Conservation (phyloP, 1,140 invertebrate species). For the Penaeus vannamei region DNA sequence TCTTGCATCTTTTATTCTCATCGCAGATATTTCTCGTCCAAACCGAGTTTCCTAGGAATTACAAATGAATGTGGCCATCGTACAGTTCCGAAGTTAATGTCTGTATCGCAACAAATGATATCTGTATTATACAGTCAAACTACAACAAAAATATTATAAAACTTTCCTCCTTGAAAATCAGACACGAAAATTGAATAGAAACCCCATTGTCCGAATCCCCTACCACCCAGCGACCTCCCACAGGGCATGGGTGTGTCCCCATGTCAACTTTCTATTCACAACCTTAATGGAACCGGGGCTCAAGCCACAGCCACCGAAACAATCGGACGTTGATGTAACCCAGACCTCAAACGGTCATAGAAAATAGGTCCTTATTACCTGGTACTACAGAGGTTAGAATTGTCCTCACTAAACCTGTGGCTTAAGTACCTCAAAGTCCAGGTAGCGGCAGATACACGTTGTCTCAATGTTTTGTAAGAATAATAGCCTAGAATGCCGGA, state of each 20-base stretch:
- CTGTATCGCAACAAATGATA: no score
- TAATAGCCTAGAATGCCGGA: constrained; percentile 62
- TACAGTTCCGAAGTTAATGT: no score
- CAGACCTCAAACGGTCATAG: not conserved
- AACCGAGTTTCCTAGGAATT: no score
- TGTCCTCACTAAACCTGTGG: not conserved
- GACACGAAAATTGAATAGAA: constrained; percentile 64
- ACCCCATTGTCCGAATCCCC: constrained; percentile 60
- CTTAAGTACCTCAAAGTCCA: constrained; percentile 4
- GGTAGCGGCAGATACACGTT: constrained; percentile 55
- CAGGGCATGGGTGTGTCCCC: constrained; percentile 60
- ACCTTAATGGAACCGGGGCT: constrained; percentile 62
- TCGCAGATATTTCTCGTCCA: no score
- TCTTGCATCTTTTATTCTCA: no score
- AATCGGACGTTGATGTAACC: constrained; percentile 53
- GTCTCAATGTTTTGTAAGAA: constrained; percentile 67
- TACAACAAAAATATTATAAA: constrained; percentile 51
- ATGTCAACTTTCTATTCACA: constrained; percentile 67
- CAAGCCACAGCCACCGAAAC: constrained; percentile 59
- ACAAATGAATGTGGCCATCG: no score
- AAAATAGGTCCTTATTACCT: constrained; percentile 10
- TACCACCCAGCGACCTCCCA: constrained; percentile 55
- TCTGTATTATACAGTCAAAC: constrained; percentile 9
- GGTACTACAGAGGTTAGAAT: not conserved
- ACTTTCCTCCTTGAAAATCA: constrained; percentile 48